These are phyloP conservation scores for Enteromius treurensis DNA, from an alignment of 2,797 vertebrate species.

Conservation along the genomic window DNA sequence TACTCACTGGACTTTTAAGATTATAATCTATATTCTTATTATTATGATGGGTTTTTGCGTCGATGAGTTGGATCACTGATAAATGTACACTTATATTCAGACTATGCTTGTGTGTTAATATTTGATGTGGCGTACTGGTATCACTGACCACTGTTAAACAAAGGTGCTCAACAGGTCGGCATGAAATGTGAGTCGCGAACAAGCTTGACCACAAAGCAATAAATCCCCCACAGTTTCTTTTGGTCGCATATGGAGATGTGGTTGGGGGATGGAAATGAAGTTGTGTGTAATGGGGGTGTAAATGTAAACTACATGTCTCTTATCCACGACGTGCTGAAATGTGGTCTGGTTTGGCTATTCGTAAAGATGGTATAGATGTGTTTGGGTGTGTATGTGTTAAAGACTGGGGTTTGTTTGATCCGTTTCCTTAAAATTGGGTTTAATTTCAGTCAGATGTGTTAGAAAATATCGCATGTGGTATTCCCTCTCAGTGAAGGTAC, in stretches of 20 bases:
- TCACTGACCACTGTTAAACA: slow-evolving; percentile 63
- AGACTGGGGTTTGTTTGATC: too few species aligned
- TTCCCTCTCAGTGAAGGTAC: slow-evolving; percentile 59
- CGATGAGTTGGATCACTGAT: neutral
- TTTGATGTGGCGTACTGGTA: slow-evolving; percentile 43
- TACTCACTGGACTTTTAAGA: neutral
- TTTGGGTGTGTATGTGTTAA: neutral
- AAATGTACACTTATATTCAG: neutral
- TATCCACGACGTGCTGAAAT: neutral
- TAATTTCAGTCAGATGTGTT: neutral
- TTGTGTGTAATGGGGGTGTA: slow-evolving; percentile 76
- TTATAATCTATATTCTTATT: too few species aligned
- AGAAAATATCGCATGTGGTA: neutral
- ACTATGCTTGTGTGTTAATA: slow-evolving; percentile 34
- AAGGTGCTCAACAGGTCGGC: slow-evolving; percentile 67
- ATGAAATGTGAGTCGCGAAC: slow-evolving; percentile 78
- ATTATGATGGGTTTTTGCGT: neutral
- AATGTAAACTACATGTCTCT: slow-evolving; percentile 69
- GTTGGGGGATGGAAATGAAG: slow-evolving; percentile 78
- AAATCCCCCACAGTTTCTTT: slow-evolving; percentile 90
- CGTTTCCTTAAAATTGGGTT: neutral
- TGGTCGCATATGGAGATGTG: slow-evolving; percentile 83
- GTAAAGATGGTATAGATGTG: neutral
- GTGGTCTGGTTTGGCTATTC: neutral
- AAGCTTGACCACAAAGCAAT: slow-evolving; percentile 85